phyloP scores from a whole-genome alignment of 2,888 invertebrate species.

The Imbricaverruca yamaguchii region DNA sequence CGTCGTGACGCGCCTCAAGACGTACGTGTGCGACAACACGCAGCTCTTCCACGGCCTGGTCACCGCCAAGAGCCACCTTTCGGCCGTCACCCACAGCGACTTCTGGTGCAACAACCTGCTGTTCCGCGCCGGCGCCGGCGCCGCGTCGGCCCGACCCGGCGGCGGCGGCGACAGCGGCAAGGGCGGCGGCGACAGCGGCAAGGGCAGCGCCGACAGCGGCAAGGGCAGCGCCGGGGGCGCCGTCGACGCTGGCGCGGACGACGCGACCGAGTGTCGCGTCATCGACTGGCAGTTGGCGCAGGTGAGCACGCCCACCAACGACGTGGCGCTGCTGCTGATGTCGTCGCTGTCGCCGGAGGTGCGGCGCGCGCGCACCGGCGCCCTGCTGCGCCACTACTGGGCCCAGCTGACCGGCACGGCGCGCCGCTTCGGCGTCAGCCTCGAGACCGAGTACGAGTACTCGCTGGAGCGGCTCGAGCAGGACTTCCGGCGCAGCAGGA shows the following conservation, averaged over 20 bases:
- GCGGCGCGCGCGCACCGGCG: conserved; percentile 51
- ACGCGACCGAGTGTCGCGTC: conserved; percentile 53
- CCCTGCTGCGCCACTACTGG: conserved; percentile 63
- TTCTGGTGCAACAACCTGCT: conserved; percentile 76
- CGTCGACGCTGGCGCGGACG: conserved; percentile 36
- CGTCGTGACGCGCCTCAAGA: conserved; percentile 26
- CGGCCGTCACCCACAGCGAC: conserved; percentile 70
- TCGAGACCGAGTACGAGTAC: conserved; percentile 47
- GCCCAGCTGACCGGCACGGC: conserved; percentile 55
- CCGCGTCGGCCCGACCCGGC: no score
- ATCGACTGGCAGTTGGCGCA: conserved; percentile 81
- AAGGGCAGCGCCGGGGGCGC: conserved; percentile 33
- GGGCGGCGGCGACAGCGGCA: no score
- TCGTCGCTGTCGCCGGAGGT: conserved; percentile 65
- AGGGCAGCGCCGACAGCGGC: conserved; percentile 25
- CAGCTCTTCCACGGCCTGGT: conserved; percentile 29
- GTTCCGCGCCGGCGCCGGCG: conserved; percentile 48
- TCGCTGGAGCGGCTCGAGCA: conserved; percentile 47
- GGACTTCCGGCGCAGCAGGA: conserved; percentile 57
- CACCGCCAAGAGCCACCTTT: conserved; percentile 44
- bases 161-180: no score
- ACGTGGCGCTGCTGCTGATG: conserved; percentile 58
- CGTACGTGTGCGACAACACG: conserved; percentile 26
- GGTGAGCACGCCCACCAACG: conserved; percentile 58
- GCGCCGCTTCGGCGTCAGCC: conserved; percentile 50